phyloP scores from a whole-genome alignment of 92 coral and sea anemone genomes.

The Phenganax marumi region DNA sequence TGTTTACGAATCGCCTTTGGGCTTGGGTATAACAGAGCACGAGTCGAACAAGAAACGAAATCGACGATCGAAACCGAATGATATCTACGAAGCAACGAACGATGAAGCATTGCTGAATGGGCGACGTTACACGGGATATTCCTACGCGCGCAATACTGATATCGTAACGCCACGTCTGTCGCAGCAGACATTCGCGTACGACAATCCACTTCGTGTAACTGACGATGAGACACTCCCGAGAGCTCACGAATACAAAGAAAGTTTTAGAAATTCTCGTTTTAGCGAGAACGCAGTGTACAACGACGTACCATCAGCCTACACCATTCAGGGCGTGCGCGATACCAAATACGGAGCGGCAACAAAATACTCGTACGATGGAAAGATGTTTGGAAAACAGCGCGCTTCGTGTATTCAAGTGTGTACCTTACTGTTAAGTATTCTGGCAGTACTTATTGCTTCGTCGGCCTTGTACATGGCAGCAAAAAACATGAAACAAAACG shows the following conservation, averaged over 20 bases:
- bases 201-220: conserved; percentile 6
- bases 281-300: conserved; percentile 11
- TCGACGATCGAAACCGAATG: neutral
- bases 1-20: conserved; percentile 14
- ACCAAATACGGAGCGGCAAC: neutral
- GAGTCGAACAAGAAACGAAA: neutral
- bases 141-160: conserved; percentile 6
- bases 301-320: neutral
- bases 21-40: neutral
- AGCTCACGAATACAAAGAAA: neutral
- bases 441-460: neutral
- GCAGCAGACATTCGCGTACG: neutral
- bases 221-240: neutral
- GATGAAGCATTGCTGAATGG: conserved; percentile 2
- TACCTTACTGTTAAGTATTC: neutral
- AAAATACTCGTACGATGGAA: neutral
- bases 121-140: conserved; percentile 4
- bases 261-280: conserved; percentile 4
- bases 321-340: neutral
- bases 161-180: neutral
- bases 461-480: neutral
- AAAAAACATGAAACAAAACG: neutral
- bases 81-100: conserved; percentile 8
- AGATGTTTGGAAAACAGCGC: neutral
- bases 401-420: neutral